Evolutionary conservation across 2,113 vertebrate genomes (phyloP).

Genomic region (Carassius auratus): DNA sequence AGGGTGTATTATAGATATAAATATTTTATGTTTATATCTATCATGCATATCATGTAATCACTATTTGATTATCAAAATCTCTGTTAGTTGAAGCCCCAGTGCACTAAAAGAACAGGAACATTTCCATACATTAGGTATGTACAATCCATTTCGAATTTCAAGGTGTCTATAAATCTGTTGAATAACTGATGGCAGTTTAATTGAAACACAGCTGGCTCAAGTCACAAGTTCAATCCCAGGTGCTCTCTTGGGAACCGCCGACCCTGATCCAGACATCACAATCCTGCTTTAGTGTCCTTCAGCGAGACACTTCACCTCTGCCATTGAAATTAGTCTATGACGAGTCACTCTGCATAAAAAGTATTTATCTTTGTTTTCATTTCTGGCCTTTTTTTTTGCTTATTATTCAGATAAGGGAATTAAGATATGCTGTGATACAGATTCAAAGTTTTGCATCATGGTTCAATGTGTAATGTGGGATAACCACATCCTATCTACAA

Average conservation of each 20-base stretch:
- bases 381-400: background rate
- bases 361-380: background rate
- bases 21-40: background rate
- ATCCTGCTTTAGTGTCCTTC: background rate
- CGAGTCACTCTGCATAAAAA: background rate
- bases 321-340: background rate
- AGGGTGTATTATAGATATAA: background rate
- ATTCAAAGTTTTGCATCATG: background rate
- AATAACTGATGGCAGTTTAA: background rate
- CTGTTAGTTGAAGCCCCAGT: background rate
- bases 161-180: background rate
- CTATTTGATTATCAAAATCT: background rate
- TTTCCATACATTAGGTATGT: background rate
- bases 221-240: conserved; percentile 10
- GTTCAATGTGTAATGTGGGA: background rate
- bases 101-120: background rate
- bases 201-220: conserved; percentile 27
- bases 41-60: background rate
- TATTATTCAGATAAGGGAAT: background rate
- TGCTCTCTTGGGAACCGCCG: conserved; percentile 16
- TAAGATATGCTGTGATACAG: background rate
- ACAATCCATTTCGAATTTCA: background rate
- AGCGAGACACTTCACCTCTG: conserved; percentile 14
- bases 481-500: too few relatives aligned
- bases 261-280: conserved; percentile 27